These are phyloP conservation scores for Drosophila orosa DNA, from an alignment of 1,140 invertebrate species.

Conservation along the genomic window DNA sequence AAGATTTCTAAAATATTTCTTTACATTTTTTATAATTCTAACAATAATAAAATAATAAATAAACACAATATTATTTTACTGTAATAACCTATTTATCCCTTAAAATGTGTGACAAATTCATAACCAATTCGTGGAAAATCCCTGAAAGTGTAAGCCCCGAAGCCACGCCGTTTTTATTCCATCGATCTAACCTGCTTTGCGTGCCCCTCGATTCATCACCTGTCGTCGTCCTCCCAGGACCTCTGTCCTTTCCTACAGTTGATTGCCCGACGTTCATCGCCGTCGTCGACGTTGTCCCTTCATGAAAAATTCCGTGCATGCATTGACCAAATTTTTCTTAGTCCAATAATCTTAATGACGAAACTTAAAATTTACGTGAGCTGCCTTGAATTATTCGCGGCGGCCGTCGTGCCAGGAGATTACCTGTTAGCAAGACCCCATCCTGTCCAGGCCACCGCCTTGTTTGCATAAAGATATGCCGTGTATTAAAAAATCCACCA, in stretches of 20 bases:
- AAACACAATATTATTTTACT: neutral
- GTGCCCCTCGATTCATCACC: slow-evolving; percentile 35
- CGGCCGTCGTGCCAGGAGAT: slow-evolving; percentile 43
- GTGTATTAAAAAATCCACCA: slow-evolving; percentile 62
- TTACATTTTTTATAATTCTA: too few species aligned
- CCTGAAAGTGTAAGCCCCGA: neutral
- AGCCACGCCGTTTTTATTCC: neutral
- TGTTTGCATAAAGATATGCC: slow-evolving; percentile 69
- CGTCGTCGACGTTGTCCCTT: slow-evolving; percentile 31
- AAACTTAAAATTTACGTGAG: slow-evolving; percentile 83
- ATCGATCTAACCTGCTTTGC: slow-evolving; percentile 19
- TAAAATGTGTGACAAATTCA: neutral
- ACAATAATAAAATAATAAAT: neutral
- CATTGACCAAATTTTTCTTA: slow-evolving; percentile 73
- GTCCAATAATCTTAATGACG: slow-evolving; percentile 82
- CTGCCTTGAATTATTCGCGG: slow-evolving; percentile 72
- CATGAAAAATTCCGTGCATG: slow-evolving; percentile 80
- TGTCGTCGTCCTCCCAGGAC: neutral
- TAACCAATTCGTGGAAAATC: neutral
- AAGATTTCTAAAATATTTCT: too few species aligned
- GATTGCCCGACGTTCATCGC: slow-evolving; percentile 21
- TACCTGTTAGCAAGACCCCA: slow-evolving; percentile 61
- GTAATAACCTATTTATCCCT: neutral
- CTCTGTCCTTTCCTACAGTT: slow-evolving; percentile 13
- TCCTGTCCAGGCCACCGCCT: slow-evolving; percentile 35